Conservation (phyloP, 2,113 vertebrate species). For the Odontophorus gujanensis region DNA sequence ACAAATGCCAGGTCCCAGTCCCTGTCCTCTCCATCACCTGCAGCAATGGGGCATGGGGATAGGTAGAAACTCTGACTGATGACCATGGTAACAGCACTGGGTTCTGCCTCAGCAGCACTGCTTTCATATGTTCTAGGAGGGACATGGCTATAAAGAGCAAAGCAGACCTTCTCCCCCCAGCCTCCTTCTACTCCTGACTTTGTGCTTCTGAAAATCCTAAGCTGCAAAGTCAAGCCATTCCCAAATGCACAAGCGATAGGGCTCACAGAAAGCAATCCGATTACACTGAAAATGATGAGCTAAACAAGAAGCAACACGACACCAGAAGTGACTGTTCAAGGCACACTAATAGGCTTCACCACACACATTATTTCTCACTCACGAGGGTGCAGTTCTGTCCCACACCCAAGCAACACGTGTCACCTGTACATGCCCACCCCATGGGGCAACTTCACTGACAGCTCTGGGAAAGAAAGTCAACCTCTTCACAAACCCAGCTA, state of each 20-base stretch:
- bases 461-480: neutral
- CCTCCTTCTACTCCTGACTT: neutral
- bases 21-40: neutral
- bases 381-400: neutral
- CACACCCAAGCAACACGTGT: neutral
- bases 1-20: neutral
- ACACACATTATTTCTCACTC: neutral
- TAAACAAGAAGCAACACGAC: neutral
- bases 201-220: neutral
- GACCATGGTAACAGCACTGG: neutral
- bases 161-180: neutral
- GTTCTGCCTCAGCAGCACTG: neutral
- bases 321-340: neutral
- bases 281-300: neutral
- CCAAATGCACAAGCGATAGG: neutral
- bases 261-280: constrained; percentile 14
- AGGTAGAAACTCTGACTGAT: neutral
- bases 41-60: neutral
- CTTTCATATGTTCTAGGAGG: neutral
- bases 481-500: neutral
- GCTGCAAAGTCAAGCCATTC: neutral
- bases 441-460: neutral
- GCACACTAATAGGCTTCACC: neutral
- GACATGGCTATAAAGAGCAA: neutral
- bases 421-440: neutral